Conservation (phyloP, 2,797 vertebrate genomes). For the Rhinoraja longicauda region DNA sequence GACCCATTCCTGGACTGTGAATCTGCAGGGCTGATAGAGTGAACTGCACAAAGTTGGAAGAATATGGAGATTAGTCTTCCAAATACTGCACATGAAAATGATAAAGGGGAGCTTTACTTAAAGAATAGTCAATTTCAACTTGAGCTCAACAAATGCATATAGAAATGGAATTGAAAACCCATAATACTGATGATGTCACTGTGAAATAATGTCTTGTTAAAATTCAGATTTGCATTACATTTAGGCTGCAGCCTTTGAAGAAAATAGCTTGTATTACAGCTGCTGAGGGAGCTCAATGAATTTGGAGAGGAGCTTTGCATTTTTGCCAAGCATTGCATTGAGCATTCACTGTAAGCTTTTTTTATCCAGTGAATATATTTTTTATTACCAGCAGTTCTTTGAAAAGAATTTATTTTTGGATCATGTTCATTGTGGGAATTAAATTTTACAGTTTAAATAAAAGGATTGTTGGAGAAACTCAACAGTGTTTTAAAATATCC, state of each 20-base stretch:
- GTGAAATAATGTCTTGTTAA: conserved; percentile 19
- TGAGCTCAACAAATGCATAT: not conserved
- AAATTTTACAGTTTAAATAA: not conserved
- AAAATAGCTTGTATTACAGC: conserved; percentile 7
- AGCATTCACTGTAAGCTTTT: not conserved
- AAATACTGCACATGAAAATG: not conserved
- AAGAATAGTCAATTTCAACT: not conserved
- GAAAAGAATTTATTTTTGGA: too few relatives aligned
- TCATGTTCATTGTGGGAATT: not conserved
- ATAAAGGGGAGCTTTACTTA: not conserved
- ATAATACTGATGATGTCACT: conserved; percentile 26
- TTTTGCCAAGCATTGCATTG: not conserved
- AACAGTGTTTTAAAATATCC: not conserved
- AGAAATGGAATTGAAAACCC: not conserved
- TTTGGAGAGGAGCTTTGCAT: not conserved
- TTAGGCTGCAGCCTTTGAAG: not conserved
- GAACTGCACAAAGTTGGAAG: not conserved
- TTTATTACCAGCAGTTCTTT: not conserved
- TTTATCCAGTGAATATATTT: not conserved
- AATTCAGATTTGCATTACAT: not conserved
- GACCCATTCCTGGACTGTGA: not conserved
- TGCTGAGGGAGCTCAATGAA: not conserved
- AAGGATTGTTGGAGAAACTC: not conserved
- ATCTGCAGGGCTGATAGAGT: not conserved
- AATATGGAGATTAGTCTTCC: not conserved